Conservation (phyloP, 2,888 invertebrate species). For the Volucella inanis region DNA sequence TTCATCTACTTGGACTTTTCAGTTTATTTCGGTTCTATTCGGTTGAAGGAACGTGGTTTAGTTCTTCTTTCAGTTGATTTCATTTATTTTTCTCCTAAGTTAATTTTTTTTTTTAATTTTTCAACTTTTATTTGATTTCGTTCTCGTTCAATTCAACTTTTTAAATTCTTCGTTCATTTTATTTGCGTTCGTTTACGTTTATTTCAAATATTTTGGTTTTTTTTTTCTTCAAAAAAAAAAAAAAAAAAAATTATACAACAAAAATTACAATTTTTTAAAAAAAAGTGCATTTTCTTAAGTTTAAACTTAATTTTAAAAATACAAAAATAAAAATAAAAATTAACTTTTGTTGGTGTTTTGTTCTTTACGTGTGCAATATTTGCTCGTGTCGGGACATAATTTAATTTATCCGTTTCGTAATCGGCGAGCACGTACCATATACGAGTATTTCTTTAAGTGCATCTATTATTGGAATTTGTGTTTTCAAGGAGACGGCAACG, state of each 20-base stretch:
- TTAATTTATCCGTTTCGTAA: constrained; percentile 70
- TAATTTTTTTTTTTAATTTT: constrained; percentile 78
- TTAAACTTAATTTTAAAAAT: constrained; percentile 31
- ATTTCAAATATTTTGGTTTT: constrained; percentile 34
- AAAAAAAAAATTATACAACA: background rate
- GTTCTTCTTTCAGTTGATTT: constrained; percentile 83
- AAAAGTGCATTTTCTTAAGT: constrained; percentile 60
- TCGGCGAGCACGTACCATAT: constrained; percentile 28
- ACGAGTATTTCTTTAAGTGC: constrained; percentile 63
- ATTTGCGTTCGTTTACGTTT: constrained; percentile 58
- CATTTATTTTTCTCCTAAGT: constrained; percentile 82
- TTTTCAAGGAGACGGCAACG: constrained; percentile 27
- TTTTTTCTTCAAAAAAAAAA: constrained; percentile 4
- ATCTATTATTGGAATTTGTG: constrained; percentile 62
- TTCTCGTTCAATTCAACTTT: constrained; percentile 63
- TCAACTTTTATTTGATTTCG: constrained; percentile 57
- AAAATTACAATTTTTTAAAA: constrained; percentile 1
- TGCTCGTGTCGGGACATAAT: constrained; percentile 33
- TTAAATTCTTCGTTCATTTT: constrained; percentile 48
- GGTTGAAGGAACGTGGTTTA: constrained; percentile 82
- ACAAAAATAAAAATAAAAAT: constrained; percentile 3
- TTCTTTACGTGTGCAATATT: background rate
- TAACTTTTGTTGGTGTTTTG: constrained; percentile 23
- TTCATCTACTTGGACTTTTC: constrained; percentile 73
- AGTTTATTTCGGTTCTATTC: constrained; percentile 83